Conservation (phyloP, 2,797 vertebrate genomes). For the Macropodus opercularis region DNA sequence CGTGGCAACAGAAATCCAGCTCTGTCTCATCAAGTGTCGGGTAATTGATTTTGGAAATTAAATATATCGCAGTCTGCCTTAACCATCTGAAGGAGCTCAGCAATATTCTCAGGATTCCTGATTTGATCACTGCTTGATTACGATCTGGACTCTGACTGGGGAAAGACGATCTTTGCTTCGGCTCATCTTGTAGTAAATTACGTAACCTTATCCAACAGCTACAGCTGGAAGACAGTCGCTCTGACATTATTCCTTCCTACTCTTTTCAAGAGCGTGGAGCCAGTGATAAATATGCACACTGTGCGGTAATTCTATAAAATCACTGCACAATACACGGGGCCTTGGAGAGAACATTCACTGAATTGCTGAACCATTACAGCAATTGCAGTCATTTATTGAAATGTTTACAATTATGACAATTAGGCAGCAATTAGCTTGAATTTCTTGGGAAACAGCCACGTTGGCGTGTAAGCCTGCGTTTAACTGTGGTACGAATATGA, state of each 20-base stretch:
- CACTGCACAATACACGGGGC: background rate
- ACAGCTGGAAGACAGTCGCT: background rate
- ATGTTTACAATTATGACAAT: conserved; percentile 1
- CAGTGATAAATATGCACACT: background rate
- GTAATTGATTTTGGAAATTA: conserved; percentile 7
- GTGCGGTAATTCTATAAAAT: background rate
- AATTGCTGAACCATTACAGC: conserved; percentile 9
- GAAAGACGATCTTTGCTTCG: background rate
- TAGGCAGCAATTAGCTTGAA: conserved; percentile 4
- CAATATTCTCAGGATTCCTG: no score
- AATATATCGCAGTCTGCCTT: conserved; percentile 17
- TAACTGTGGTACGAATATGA: background rate
- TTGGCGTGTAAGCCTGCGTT: background rate
- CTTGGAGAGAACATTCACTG: background rate
- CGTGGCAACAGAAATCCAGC: background rate
- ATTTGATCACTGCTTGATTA: background rate
- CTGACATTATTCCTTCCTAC: no score
- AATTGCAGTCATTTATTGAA: background rate
- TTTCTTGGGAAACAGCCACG: background rate
- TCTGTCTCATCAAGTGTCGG: conserved; percentile 1
- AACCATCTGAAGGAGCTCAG: no score
- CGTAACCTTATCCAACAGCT: no score
- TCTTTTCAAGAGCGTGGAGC: no score
- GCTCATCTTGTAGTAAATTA: background rate
- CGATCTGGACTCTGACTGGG: background rate